Evolutionary conservation across 2,113 vertebrate species (phyloP).

Genomic region (Myocastor coypus): DNA sequence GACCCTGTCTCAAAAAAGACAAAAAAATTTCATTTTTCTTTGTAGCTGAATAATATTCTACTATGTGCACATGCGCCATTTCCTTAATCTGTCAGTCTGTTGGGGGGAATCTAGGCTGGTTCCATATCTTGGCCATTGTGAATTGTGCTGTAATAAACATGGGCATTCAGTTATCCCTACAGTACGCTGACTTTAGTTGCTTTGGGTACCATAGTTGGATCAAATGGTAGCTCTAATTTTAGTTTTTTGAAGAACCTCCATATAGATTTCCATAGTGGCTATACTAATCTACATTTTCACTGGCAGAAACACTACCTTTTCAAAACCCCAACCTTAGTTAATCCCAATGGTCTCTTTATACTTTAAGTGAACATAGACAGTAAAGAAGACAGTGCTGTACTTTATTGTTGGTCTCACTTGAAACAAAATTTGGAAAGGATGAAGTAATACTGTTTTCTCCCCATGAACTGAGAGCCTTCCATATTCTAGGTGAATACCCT

Average conservation of each 20-base stretch:
- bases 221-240: neutral
- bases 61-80: neutral
- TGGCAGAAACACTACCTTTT: neutral
- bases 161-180: neutral
- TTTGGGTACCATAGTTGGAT: neutral
- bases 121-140: neutral
- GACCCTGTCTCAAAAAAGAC: too few relatives aligned
- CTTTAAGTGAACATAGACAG: neutral
- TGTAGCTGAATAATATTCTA: neutral
- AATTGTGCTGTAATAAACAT: neutral
- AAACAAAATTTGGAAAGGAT: constrained; percentile 28
- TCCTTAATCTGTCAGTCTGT: neutral
- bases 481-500: neutral
- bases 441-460: neutral
- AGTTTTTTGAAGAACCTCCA: neutral
- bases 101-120: neutral
- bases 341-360: neutral
- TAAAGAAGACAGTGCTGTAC: neutral
- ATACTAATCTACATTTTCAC: neutral
- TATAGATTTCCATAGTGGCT: neutral
- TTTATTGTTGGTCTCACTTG: constrained; percentile 4
- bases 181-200: neutral
- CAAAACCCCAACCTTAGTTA: neutral
- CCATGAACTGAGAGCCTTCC: neutral
- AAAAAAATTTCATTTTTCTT: neutral